phyloP scores from a whole-genome alignment of 2,113 vertebrate species.

The Ptychochromis oligacanthus region DNA sequence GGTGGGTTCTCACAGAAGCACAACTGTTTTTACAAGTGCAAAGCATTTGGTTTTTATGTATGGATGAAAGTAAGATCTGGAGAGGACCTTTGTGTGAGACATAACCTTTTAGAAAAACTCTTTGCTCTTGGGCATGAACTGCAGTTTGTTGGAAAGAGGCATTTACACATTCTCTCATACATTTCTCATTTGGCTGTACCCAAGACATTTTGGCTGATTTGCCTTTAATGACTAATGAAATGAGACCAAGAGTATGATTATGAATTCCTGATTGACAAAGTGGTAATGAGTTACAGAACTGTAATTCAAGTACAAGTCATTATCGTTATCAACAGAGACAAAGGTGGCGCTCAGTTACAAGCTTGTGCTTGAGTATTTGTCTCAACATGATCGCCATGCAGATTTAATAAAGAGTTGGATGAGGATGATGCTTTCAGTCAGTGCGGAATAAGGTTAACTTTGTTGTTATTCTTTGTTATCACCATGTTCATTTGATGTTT shows the following conservation, averaged over 20 bases:
- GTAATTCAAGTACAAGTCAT: neutral
- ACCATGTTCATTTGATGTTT: neutral
- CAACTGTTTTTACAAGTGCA: neutral
- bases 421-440: neutral
- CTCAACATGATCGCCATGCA: neutral
- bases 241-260: neutral
- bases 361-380: neutral
- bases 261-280: neutral
- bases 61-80: neutral
- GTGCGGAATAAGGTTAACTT: neutral
- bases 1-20: neutral
- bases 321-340: neutral
- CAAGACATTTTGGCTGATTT: neutral
- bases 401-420: neutral
- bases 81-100: neutral
- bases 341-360: neutral
- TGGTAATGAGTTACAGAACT: neutral
- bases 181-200: neutral
- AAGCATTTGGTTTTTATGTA: neutral
- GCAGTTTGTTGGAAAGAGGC: neutral
- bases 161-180: neutral
- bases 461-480: slow-evolving; percentile 11
- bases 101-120: neutral
- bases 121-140: neutral
- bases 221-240: neutral